A percentile compares a stretch with the other conserved stretches of the same genome.
Conservation (phyloP, 2,888 invertebrate genomes). For the Reticulitermes lucifugus region DNA sequence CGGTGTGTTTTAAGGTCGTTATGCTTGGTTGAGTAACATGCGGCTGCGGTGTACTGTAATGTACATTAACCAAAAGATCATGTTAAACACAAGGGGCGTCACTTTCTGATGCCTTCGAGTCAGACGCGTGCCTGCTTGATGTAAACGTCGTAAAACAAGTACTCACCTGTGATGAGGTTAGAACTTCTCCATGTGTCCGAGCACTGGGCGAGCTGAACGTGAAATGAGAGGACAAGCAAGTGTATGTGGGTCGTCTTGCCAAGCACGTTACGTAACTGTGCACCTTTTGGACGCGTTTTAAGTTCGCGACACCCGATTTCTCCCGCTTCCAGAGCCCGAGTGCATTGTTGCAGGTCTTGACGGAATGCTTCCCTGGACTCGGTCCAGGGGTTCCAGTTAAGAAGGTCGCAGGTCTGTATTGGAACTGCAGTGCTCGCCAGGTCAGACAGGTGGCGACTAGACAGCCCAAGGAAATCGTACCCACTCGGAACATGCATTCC, state of each 20-base stretch:
- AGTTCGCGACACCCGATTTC: neutral
- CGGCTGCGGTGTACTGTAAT: no score
- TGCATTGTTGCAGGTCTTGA: neutral
- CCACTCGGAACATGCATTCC: no score
- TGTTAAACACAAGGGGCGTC: neutral
- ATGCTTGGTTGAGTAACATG: no score
- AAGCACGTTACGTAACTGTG: neutral
- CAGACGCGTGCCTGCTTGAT: neutral
- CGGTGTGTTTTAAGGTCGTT: neutral
- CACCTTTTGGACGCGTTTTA: constrained; percentile 12
- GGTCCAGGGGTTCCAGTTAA: no score
- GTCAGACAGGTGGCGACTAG: no score
- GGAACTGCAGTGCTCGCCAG: no score
- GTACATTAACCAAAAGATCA: neutral
- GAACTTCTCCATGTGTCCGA: neutral
- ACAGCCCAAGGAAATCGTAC: no score
- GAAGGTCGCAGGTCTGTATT: no score
- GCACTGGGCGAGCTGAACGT: neutral
- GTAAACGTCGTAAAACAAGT: neutral
- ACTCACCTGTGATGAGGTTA: constrained; percentile 5
- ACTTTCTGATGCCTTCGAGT: neutral
- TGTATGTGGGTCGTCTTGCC: constrained; percentile 27
- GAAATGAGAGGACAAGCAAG: constrained; percentile 1
- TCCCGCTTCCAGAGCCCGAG: neutral
- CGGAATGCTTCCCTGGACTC: neutral